These are phyloP conservation scores for Polypterus senegalus DNA, from an alignment of 2,113 vertebrate species.

Conservation along the genomic window DNA sequence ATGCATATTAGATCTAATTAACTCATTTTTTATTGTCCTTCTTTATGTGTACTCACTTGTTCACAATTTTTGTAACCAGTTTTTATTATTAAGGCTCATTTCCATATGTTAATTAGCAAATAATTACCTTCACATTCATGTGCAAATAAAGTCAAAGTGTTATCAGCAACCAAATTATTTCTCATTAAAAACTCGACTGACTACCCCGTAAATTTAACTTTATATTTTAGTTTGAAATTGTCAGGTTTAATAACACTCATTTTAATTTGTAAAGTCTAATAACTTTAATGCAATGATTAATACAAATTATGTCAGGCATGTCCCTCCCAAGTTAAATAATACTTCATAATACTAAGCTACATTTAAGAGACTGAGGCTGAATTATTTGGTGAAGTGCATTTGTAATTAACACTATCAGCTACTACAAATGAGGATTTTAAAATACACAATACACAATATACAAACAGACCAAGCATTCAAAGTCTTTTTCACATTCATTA, in stretches of 20 bases:
- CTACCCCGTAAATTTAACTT: conserved; percentile 37
- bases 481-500: conserved; percentile 14
- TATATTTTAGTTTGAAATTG: conserved; percentile 48
- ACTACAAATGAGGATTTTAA: conserved; percentile 36
- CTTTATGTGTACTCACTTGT: conserved; percentile 20
- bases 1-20: conserved; percentile 38
- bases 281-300: conserved; percentile 47
- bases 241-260: conserved; percentile 40
- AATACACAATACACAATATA: conserved; percentile 6
- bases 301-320: conserved; percentile 44
- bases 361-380: conserved; percentile 28
- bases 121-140: conserved; percentile 55
- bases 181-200: conserved; percentile 35
- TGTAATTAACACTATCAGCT: conserved; percentile 50
- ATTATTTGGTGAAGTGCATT: conserved; percentile 39
- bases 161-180: conserved; percentile 35
- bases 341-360: conserved; percentile 6
- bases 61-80: conserved; percentile 13
- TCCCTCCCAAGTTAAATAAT: conserved; percentile 27
- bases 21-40: conserved; percentile 33
- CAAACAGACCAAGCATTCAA: not conserved
- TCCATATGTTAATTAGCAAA: conserved; percentile 51
- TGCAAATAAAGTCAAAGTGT: conserved; percentile 39
- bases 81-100: conserved; percentile 47
- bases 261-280: conserved; percentile 43